Conservation (phyloP, 2,113 vertebrate species). For the Rhabdomys dilectus region DNA sequence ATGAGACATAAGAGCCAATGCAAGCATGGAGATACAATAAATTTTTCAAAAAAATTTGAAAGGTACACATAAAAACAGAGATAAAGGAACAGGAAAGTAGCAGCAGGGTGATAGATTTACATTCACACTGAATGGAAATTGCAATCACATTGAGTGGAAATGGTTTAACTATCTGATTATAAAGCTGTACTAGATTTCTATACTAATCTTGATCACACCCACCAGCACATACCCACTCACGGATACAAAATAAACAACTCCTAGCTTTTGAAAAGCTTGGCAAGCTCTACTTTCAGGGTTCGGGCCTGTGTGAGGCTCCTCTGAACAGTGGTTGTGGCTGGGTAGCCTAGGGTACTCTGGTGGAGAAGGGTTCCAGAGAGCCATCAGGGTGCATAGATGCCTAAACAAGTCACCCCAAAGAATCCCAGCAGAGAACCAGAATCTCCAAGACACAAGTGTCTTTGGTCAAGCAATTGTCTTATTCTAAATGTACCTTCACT, state of each 20-base stretch:
- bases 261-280: neutral
- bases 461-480: neutral
- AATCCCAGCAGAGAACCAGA: neutral
- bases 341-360: too few relatives aligned
- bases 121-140: neutral
- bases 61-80: neutral
- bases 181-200: neutral
- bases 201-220: neutral
- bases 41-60: neutral
- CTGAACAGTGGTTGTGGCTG: neutral
- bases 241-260: neutral
- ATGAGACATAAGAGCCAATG: neutral
- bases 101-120: neutral
- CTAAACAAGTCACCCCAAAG: neutral
- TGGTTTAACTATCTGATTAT: neutral
- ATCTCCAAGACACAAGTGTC: neutral
- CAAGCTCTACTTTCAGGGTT: rapidly evolving
- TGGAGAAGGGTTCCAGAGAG: neutral
- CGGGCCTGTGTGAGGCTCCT: neutral
- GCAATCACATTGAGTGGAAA: neutral
- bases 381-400: neutral
- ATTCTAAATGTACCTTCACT: neutral
- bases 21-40: neutral
- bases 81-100: neutral
- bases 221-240: neutral